phyloP scores from a whole-genome alignment of 2,797 vertebrate genomes.

The Sebastolobus alascanus region DNA sequence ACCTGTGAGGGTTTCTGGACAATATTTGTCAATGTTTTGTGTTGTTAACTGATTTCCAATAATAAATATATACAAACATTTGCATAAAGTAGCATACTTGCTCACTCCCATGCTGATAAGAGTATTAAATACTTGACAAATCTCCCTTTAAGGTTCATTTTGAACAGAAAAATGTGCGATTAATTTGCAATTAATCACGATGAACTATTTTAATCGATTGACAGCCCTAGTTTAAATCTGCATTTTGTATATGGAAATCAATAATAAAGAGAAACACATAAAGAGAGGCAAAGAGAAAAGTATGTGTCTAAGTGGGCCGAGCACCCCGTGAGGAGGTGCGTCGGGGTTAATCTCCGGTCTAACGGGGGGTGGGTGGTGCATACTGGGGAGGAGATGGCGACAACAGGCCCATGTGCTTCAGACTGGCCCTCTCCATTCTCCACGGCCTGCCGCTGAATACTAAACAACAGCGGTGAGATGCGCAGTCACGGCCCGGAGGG shows the following conservation, averaged over 20 bases:
- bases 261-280: neutral
- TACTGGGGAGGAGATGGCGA: slow-evolving; percentile 64
- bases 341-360: slow-evolving; percentile 93
- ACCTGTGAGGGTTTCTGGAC: too few species aligned
- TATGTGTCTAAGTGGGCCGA: neutral
- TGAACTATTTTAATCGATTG: too few species aligned
- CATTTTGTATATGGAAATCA: neutral
- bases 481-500: slow-evolving; percentile 85
- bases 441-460: slow-evolving; percentile 88
- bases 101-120: fast-evolving
- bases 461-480: slow-evolving; percentile 86
- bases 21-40: too few species aligned
- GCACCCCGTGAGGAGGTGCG: slow-evolving; percentile 58
- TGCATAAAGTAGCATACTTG: fast-evolving
- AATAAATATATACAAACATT: too few species aligned
- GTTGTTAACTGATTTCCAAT: too few species aligned
- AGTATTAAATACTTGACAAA: too few species aligned
- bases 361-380: slow-evolving; percentile 81
- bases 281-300: neutral
- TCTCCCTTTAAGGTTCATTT: too few species aligned
- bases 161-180: too few species aligned
- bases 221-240: too few species aligned
- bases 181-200: too few species aligned
- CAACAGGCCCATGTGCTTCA: slow-evolving; percentile 84
- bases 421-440: slow-evolving; percentile 86